Evolutionary conservation across 1,140 invertebrate species (phyloP), one percentile per base, ranked within the genome.

Genomic region (Calliopsis andreniformis): DNA sequence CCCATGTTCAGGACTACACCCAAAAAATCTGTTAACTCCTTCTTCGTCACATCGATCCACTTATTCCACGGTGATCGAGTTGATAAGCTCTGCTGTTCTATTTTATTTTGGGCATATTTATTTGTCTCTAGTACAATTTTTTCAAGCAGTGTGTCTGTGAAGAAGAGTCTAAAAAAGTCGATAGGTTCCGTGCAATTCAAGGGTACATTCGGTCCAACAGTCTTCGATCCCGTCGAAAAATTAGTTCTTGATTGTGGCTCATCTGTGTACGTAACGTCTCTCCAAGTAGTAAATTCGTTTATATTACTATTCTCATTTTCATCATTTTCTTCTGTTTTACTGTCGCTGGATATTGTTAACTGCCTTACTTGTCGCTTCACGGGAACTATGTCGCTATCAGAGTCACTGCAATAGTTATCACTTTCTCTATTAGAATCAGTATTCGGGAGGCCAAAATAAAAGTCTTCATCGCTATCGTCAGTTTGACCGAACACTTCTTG

Each of bases 1-100:
- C 64, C 56, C 66, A 76, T 76, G 45, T 76, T 76, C 0, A 76
- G 49, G 42, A 76, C 45, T 69, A 76, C 47, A 47, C 42, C 62
- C 32, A 67, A 5, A 49, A 76, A 76, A 20, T 25, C 63, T 66
- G 5, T 42, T 45, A 58, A 58, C 59, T 76, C 63, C 45, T 2
- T 25, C 18, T 16, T 14, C 12, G 49, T 66, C 28, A 76, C 72
- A 1, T 76, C 62, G n/a, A 39, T 35, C 64, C 73, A 76, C 18
- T 45, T 76, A 47, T 68, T 18, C 73, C 64, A 51, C 2, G 51
- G 18, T 61, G 73, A 68, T 7, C 39, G 42, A 3, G 23, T 30
- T 28, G 55, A 59, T 3, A 68, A 7, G n/a, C 35, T 25, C 23
- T 18, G 28, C 12, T 23, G 10, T 6, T 20, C 12, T 42, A 73